These are phyloP conservation scores for Siniperca scherzeri DNA, from an alignment of 2,797 vertebrate species.

Conservation along the genomic window DNA sequence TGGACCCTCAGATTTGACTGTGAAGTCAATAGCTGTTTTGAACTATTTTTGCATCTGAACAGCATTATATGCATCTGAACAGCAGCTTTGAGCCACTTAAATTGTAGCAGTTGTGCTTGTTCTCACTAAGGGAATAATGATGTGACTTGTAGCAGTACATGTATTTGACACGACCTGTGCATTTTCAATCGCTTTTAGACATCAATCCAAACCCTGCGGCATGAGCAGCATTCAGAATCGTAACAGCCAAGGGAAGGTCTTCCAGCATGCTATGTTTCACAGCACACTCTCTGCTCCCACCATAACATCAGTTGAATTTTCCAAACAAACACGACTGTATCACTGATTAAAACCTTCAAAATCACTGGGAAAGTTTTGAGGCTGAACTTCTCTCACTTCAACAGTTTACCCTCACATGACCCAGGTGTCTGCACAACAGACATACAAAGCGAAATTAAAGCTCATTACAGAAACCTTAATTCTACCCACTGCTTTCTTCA, in stretches of 20 bases:
- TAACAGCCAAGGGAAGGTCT: constrained; percentile 30
- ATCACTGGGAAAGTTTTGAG: constrained; percentile 28
- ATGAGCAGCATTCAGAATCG: constrained; percentile 12
- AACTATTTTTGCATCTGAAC: constrained; percentile 1
- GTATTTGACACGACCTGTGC: constrained; percentile 40
- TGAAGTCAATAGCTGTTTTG: neutral
- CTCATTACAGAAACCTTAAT: constrained; percentile 52
- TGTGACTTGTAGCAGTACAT: constrained; percentile 22
- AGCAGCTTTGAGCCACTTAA: constrained; percentile 33
- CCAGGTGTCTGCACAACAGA: neutral
- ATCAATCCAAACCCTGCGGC: constrained; percentile 35
- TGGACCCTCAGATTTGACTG: neutral
- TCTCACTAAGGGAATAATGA: constrained; percentile 22
- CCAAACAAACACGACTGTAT: constrained; percentile 30
- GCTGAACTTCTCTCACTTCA: constrained; percentile 27
- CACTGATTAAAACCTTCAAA: constrained; percentile 57
- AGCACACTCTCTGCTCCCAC: constrained; percentile 28
- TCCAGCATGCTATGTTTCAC: constrained; percentile 23
- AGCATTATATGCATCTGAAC: constrained; percentile 4
- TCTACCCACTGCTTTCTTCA: constrained; percentile 17
- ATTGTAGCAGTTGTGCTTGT: constrained; percentile 6
- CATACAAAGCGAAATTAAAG: constrained; percentile 11
- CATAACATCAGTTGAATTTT: constrained; percentile 45
- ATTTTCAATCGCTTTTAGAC: constrained; percentile 24
- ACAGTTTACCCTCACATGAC: constrained; percentile 34